Evolutionary conservation across 2,888 invertebrate genomes (phyloP), one percentile per base, ranked within the genome.

Genomic region (Notocelia uddmanniana): DNA sequence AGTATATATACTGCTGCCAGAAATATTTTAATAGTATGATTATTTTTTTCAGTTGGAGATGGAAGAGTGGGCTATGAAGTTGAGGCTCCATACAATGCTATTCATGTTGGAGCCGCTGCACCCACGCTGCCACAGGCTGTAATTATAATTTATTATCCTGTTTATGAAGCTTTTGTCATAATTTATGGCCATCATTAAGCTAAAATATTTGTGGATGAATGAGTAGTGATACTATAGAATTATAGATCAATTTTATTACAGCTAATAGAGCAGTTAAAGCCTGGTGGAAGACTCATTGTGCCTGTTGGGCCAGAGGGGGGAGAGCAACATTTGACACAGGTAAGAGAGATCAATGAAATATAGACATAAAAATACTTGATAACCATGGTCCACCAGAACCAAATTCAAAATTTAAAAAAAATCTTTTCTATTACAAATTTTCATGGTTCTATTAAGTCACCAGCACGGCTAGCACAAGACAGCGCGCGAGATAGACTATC

Each of bases 41-140:
- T 59, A 55, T 31, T 10, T 21, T 31, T 63, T 55, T 11, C 81
- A 96, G 97, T 96, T 87, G 98, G 98, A n/a, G 98, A 99, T 94
- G 99, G 99, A 2, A 94, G 98, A 73, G 89, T 95, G 81, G 99
- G 99, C 3, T 96, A 95, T 83, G 91, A 95, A 2, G 90, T 94
- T 68, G 95, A 95, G 76, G 97, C 96, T 5, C 98, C 98, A 0
- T 99, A 96, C 83, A 96, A 98, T 93, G 98, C 98, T 19, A 99
- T 99, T 79, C 98, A 99, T 89, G 98, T 98, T 8, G 98, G 98
- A 64, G 98, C 98, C 11, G 98, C 98, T 41, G 97, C 98, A 11
- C 95, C 97, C 5, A 94, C 94, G 70, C 92, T 97, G 71, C 98
- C 98, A 31, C 94, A 96, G 86, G 94, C 95, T 78, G 95, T 98